A percentile compares a stretch with the other conserved stretches of the same genome.
Evolutionary conservation across 2,113 vertebrate species (phyloP).

Genomic region (Paratilapia polleni): DNA sequence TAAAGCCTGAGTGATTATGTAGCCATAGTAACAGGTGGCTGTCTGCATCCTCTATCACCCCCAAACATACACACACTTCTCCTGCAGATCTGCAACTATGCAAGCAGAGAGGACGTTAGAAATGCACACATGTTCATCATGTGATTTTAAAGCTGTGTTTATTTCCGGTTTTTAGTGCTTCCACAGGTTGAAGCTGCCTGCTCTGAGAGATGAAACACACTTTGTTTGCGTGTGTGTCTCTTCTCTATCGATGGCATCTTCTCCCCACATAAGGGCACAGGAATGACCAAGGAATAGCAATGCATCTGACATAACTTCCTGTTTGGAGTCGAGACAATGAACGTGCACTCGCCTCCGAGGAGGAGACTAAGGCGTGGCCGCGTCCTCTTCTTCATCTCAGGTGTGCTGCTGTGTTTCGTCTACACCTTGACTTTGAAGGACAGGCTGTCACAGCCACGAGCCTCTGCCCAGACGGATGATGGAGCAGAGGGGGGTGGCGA

Average conservation of each 20-base stretch:
- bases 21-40: slow-evolving; percentile 80
- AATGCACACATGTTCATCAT: background rate
- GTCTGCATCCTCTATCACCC: slow-evolving; percentile 60
- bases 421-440: slow-evolving; percentile 80
- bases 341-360: slow-evolving; percentile 75
- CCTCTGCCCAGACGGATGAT: slow-evolving; percentile 16
- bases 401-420: slow-evolving; percentile 78
- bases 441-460: slow-evolving; percentile 60
- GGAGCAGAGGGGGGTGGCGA: background rate
- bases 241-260: slow-evolving; percentile 8
- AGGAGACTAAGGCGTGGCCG: slow-evolving; percentile 76
- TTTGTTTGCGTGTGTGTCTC: background rate
- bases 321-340: slow-evolving; percentile 52
- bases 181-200: slow-evolving; percentile 36
- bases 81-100: slow-evolving; percentile 17
- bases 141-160: slow-evolving; percentile 3
- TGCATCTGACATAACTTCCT: slow-evolving; percentile 57
- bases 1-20: slow-evolving; percentile 69
- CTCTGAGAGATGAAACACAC: slow-evolving; percentile 50
- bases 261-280: slow-evolving; percentile 14
- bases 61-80: background rate
- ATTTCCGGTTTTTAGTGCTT: slow-evolving; percentile 8
- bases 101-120: background rate
- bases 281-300: slow-evolving; percentile 14
- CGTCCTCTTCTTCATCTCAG: slow-evolving; percentile 82